Base-by-base conservation (phyloP, 2,113 vertebrate species). In the Callorhinus ursinus region DNA sequence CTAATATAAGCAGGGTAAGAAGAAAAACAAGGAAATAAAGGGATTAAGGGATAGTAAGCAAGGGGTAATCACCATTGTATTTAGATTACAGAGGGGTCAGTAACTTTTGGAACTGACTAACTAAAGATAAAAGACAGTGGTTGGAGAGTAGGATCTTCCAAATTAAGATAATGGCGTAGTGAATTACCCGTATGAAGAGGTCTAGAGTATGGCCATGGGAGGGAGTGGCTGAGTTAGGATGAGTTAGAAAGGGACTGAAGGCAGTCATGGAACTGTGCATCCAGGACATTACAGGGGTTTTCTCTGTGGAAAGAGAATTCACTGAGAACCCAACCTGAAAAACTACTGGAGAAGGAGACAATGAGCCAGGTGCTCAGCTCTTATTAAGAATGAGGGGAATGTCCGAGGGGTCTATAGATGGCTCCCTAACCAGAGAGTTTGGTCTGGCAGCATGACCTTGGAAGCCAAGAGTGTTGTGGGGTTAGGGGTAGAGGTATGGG, bases 401-500 rank as follows among this genome's bases (percentile, higher is more conserved):
- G 39, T 82, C 7, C 8, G 24, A 49, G 28, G 21, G 12, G 3
- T 57, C 28, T 26, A 12, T 3, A 36, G 61, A 31, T 42, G 16
- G 26, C 42, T 49, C 42, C 74, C 74, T 49, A 28, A 49, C 74
- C 42, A 15, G 24, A 13, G 42, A 16, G 42, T 53, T 57, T 10
- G 6, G 21, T 26, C 21, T 84, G 74, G 57, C 9, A 26, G 36
- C 12, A 4, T 18, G 19, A n/a, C 36, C 14, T 36, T 63, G 31
- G 39, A 51, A 95, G 16, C 65, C 28, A 36, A 24, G 55, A 22
- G 6, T 36, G 5, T 36, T 33, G 12, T 2, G 5, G 14, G 14
- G 26, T 49, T 4, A 1, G 26, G 6, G 36, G 1, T 15, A 33
- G 39, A 15, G 5, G 9, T 16, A 3, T 1, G 15, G 71, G 77